phyloP scores from a whole-genome alignment of 2,888 invertebrate species.

The Gymnosoma rotundatum region DNA sequence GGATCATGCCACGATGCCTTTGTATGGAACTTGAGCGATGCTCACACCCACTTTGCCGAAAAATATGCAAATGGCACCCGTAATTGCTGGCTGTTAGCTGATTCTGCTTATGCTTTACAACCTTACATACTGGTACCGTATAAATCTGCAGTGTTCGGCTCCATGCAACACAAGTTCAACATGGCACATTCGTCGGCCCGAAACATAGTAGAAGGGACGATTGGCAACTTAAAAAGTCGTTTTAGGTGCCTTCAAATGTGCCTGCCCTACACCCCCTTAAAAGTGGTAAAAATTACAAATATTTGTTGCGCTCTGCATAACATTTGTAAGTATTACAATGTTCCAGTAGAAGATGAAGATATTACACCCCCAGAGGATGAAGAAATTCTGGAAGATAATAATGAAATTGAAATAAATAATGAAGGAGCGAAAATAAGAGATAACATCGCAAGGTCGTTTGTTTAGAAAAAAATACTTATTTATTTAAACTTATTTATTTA shows the following conservation, averaged over 20 bases:
- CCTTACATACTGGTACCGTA: constrained; percentile 22
- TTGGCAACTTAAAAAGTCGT: constrained; percentile 24
- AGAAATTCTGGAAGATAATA: neutral
- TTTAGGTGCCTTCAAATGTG: constrained; percentile 14
- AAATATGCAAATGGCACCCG: neutral
- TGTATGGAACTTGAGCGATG: constrained; percentile 31
- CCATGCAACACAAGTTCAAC: constrained; percentile 31
- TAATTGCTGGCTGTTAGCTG: constrained; percentile 24
- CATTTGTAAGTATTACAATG: constrained; percentile 3
- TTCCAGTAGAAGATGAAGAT: neutral
- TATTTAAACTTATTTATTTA: too few relatives aligned
- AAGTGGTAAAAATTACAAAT: too few relatives aligned
- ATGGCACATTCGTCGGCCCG: constrained; percentile 10
- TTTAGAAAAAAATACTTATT: neutral
- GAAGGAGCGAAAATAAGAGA: neutral
- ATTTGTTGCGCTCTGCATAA: neutral
- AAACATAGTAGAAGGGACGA: constrained; percentile 25
- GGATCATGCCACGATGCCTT: constrained; percentile 47
- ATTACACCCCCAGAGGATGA: neutral
- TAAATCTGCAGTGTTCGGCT: neutral
- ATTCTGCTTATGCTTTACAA: constrained; percentile 19
- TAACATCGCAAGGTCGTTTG: neutral
- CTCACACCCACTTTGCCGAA: neutral
- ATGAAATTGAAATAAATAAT: neutral
- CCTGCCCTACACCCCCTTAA: too few relatives aligned